Evolutionary conservation across 2,797 vertebrate genomes (phyloP).

Genomic region (Molossus alvarezi): DNA sequence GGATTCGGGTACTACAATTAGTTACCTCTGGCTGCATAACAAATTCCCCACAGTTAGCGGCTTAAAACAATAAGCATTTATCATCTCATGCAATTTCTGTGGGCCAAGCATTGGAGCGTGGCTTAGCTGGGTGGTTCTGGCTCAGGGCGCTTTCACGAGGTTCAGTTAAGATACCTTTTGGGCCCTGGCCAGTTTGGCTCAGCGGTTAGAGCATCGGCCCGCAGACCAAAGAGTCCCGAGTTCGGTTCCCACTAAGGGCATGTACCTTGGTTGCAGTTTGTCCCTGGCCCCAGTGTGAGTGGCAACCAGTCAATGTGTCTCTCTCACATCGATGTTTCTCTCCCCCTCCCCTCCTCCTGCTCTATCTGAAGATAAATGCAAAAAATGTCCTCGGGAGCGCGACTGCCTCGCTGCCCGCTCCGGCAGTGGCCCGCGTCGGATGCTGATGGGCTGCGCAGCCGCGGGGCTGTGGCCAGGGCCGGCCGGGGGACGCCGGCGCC

Average conservation of each 20-base stretch:
- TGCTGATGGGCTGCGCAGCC: neutral
- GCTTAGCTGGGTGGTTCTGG: neutral
- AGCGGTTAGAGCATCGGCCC: no score
- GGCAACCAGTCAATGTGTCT: no score
- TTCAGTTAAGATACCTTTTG: neutral
- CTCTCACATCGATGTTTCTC: no score
- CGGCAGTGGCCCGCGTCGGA: neutral
- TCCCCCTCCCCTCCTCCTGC: no score
- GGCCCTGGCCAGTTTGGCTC: no score
- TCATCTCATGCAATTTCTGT: neutral
- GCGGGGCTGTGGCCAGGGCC: neutral
- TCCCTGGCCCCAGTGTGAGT: no score
- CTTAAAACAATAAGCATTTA: neutral
- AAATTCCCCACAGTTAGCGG: neutral
- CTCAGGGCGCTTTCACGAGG: neutral
- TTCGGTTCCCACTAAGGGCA: no score
- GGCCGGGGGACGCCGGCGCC: neutral
- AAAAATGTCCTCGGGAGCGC: neutral
- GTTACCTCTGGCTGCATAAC: neutral
- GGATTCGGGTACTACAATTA: neutral
- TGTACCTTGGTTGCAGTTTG: no score
- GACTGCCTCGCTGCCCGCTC: neutral
- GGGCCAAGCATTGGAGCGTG: neutral
- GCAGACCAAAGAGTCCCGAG: no score
- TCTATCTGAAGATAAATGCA: no score